Evolutionary conservation across 2,888 invertebrate genomes (phyloP), one percentile per base, ranked within the genome.

Genomic region (Syrphus vitripennis): DNA sequence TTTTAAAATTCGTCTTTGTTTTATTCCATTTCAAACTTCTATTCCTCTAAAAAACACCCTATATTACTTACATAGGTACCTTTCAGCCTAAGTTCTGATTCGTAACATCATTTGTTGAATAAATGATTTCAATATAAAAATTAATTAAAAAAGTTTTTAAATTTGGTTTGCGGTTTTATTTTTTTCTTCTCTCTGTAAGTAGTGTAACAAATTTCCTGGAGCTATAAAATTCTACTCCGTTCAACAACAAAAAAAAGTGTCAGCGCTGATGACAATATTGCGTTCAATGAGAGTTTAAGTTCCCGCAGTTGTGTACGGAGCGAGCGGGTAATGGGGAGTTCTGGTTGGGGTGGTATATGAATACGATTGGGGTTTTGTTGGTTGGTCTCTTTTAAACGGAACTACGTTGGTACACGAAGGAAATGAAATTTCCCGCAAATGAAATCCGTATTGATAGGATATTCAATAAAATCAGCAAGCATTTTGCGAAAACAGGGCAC

Each of bases 391-490:
- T 4, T 16, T 6, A 50, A 83, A 72, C 21, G 50, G 53, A 72
- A 61, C 72, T 67, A 78, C 37, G 37, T 45, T 61, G 45, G 67
- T 67, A 69, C 29, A 37, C 14, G 14, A 61, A 79, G 65, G 53
- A 76, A 84, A 84, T 80, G 65, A 59, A 65, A 79, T 74, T 71
- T 71, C 70, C 48, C 71, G 34, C 75, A 80, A 84, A 67, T 80
- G 57, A 70, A 83, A 83, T 75, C 70, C 63, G 57, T 50, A 71
- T 40, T 37, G 69, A 37, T 40, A 74, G 61, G 55, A 79, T 70
- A 72, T 78, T 78, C 67, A 70, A 79, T 79, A 70, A 75, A 59
- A 69, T 77, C 59, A 45, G 24, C 50, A 67, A 71, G 31, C 34
- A 82, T 53, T 61, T 53, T 4, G 53, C n/a, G 6, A 48, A 67